Base-by-base conservation (phyloP, 2,888 invertebrate species). In the Rambutsinella grinnellia region DNA sequence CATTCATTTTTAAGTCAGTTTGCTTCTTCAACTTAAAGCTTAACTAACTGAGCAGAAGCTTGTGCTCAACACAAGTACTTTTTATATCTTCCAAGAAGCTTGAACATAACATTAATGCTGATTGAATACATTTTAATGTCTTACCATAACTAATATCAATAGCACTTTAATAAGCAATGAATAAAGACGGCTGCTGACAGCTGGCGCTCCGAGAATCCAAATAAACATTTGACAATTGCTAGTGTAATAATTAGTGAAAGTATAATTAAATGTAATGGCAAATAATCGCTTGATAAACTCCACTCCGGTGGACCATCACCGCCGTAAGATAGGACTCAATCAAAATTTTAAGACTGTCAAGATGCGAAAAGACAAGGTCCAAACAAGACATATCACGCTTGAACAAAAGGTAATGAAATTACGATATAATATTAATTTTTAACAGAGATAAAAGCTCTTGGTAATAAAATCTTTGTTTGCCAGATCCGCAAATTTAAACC, bases 281-380 rank as follows among this genome's bases (percentile, higher is more conserved):
- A 66, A 61, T 23, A n/a, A n/a, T n/a, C 65, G 58, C 26, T 26
- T 47, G 3, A 19, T 66, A 0, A 21, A 57, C 46, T 49, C 51
- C 21, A 23, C 60, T 46, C 63, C 63, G 0, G 24, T 71, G 27
- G 65, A 65, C 15, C 47, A 66, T 6, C 72, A 72, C 66, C 17
- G 72, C 19, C 24, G 27, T 65, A 72, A 72, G 53, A 72, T 72
- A 57, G 72, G 72, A n/a, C 13, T 46, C 8, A 72, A 72, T 47
- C 72, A 72, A 47, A 72, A 66, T 44, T 66, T 58, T 28, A 66
- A 60, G 15, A 44, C 19, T 3, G 21, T 36, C 1, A 72, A 72
- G 28, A 24, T 72, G 2, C 27, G 27, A 17, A 72, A 60, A 47
- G 60, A 72, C 19, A 65, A 60, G 27, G n/a, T 65, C 13, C 60